phyloP scores from a whole-genome alignment of 2,888 invertebrate species.

The Adineta ricciae region DNA sequence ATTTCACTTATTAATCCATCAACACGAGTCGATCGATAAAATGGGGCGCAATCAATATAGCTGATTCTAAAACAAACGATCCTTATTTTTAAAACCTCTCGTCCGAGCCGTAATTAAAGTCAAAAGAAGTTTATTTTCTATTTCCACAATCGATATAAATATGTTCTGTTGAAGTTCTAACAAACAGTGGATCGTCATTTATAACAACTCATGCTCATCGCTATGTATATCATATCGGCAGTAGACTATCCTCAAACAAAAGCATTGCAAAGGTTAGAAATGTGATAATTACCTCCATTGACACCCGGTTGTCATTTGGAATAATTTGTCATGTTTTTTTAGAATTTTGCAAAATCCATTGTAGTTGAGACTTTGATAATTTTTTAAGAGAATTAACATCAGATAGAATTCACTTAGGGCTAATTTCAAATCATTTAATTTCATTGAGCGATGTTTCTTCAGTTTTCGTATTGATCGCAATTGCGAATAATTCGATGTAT shows the following conservation, averaged over 20 bases:
- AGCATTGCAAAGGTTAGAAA: too few species aligned
- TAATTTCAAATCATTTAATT: constrained; percentile 62
- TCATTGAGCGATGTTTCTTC: background rate
- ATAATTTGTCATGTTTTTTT: constrained; percentile 86
- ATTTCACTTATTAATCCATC: constrained; percentile 87
- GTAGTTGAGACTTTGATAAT: constrained; percentile 93
- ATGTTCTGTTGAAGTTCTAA: too few species aligned
- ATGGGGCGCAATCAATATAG: constrained; percentile 21
- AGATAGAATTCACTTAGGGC: constrained; percentile 98
- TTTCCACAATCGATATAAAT: too few species aligned
- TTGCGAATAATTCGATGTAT: too few species aligned
- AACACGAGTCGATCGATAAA: constrained; percentile 69
- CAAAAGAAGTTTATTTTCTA: too few species aligned
- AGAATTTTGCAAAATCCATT: constrained; percentile 97
- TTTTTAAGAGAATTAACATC: constrained; percentile 85
- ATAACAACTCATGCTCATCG: too few species aligned
- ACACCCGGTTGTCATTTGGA: constrained; percentile 17
- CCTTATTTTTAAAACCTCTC: too few species aligned
- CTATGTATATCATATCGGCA: too few species aligned
- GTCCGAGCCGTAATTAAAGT: too few species aligned
- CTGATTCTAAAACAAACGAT: background rate
- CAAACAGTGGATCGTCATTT: too few species aligned
- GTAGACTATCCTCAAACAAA: too few species aligned
- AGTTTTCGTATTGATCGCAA: too few species aligned
- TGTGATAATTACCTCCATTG: constrained; percentile 13